Evolutionary conservation across 1,140 invertebrate genomes (phyloP).

Genomic region (Temnothorax longispinosus): DNA sequence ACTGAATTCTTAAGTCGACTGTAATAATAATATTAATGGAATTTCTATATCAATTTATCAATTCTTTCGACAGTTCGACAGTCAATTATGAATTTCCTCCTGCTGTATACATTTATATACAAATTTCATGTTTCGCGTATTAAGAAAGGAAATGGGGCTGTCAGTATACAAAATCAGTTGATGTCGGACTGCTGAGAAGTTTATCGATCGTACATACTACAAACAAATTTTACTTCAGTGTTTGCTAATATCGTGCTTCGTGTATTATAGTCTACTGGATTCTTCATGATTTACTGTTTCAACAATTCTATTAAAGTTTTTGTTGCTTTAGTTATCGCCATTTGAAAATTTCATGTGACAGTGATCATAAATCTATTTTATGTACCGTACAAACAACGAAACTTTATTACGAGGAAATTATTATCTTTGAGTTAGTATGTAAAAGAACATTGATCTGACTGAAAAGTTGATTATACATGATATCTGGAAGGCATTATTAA

Average conservation of each 20-base stretch:
- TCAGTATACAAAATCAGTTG: constrained; percentile 25
- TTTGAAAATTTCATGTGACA: neutral
- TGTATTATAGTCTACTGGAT: neutral
- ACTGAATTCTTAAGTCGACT: neutral
- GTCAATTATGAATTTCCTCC: neutral
- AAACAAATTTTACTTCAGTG: constrained; percentile 6
- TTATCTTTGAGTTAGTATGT: neutral
- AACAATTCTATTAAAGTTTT: neutral
- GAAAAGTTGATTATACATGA: neutral
- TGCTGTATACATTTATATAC: neutral
- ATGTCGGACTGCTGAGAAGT: neutral
- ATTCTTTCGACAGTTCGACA: neutral
- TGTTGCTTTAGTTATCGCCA: neutral
- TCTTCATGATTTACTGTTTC: neutral
- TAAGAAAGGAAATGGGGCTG: neutral
- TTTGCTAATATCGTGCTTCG: neutral
- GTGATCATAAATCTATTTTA: neutral
- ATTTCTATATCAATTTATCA: constrained; percentile 21
- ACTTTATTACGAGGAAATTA: neutral
- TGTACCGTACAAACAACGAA: neutral
- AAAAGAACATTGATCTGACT: constrained; percentile 7
- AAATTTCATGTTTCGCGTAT: constrained; percentile 12
- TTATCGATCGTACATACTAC: neutral
- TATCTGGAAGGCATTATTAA: constrained; percentile 14
- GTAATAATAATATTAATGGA: neutral